Evolutionary conservation across 2,113 vertebrate species (phyloP).

Genomic region (Myotis lucifugus): DNA sequence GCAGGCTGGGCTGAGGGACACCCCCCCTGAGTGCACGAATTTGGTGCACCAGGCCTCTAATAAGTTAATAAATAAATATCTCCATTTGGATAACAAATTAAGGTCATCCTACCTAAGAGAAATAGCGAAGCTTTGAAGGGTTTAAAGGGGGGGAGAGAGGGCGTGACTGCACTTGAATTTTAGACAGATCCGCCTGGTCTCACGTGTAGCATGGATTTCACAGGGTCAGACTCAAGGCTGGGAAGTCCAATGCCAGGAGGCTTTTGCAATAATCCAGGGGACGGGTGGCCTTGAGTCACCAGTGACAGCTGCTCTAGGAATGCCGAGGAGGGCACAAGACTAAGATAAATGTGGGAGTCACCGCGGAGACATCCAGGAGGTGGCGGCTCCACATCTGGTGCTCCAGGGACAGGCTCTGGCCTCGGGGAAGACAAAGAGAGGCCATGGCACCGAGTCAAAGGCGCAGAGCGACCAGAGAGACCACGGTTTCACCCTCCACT

Average conservation of each 20-base stretch:
- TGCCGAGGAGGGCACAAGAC: neutral
- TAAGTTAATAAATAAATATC: neutral
- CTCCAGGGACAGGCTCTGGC: too few species aligned
- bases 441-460: too few species aligned
- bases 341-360: neutral
- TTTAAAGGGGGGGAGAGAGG: neutral
- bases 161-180: neutral
- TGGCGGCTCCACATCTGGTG: accelerated
- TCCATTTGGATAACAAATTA: neutral
- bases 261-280: neutral
- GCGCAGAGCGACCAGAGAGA: accelerated
- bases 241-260: neutral
- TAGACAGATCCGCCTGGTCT: neutral
- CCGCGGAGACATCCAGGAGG: too few species aligned
- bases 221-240: neutral
- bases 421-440: neutral
- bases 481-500: neutral
- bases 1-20: too few species aligned
- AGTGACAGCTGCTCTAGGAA: neutral
- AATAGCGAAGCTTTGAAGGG: neutral
- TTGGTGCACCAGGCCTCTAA: too few species aligned
- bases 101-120: neutral
- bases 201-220: neutral
- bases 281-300: neutral
- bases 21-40: too few species aligned